A percentile compares a stretch with the other conserved stretches of the same genome.
These are phyloP conservation scores for Argentina silus DNA, from an alignment of 2,797 vertebrate genomes.

Conservation along the genomic window DNA sequence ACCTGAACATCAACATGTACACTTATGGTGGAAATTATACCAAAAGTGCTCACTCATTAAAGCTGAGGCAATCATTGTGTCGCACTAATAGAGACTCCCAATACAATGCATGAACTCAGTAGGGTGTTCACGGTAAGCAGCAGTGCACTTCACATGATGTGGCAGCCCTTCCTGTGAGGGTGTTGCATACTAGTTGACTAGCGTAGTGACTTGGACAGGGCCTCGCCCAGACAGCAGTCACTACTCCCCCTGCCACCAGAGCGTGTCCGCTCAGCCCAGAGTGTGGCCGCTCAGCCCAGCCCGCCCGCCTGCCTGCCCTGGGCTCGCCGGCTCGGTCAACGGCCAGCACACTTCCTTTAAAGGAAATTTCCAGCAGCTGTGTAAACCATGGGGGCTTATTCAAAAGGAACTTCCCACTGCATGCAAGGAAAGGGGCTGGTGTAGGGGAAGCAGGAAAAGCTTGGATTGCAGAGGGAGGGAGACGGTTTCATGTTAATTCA, in stretches of 20 bases:
- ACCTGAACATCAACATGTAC: no score
- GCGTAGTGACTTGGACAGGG: background rate
- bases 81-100: no score
- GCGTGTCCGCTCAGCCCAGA: no score
- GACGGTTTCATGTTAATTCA: conserved; percentile 23
- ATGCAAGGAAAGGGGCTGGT: conserved; percentile 46
- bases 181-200: no score
- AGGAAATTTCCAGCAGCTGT: conserved; percentile 82
- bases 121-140: no score
- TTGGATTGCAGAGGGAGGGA: conserved; percentile 17
- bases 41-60: no score
- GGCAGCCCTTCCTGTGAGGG: no score
- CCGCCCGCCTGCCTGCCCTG: background rate
- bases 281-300: background rate
- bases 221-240: background rate
- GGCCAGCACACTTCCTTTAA: conserved; percentile 77
- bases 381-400: conserved; percentile 71
- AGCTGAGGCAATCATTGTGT: no score
- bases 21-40: no score
- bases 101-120: no score
- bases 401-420: conserved; percentile 61
- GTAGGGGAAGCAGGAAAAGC: conserved; percentile 56
- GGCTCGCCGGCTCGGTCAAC: conserved; percentile 31
- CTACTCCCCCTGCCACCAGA: conserved; percentile 19
- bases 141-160: no score